Evolutionary conservation across 2,113 vertebrate species (phyloP).

Genomic region (Taxidea taxus): DNA sequence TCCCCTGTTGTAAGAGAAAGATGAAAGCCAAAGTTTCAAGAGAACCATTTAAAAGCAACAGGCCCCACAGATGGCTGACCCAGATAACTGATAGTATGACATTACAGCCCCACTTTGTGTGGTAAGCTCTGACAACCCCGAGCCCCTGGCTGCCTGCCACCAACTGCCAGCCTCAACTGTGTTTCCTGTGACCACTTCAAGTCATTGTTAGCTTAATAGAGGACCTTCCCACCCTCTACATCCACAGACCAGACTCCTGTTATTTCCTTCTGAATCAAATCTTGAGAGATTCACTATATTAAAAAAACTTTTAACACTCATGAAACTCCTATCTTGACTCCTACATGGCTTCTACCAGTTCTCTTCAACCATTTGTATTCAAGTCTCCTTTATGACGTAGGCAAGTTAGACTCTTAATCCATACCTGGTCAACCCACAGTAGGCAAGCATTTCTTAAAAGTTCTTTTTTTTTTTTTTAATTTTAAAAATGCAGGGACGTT

Average conservation of each 20-base stretch:
- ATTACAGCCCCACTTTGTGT: neutral
- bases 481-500: slow-evolving; percentile 27
- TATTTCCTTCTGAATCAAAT: slow-evolving; percentile 1
- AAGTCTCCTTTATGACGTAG: neutral
- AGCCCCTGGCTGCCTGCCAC: slow-evolving; percentile 11
- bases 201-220: neutral
- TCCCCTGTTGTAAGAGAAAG: slow-evolving; percentile 10
- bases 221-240: neutral
- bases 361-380: neutral
- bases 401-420: neutral
- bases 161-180: neutral
- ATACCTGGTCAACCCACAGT: neutral
- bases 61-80: slow-evolving; percentile 23
- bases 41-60: slow-evolving; percentile 50
- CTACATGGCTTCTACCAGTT: neutral
- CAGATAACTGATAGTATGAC: slow-evolving; percentile 25
- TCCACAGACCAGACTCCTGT: neutral
- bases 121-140: neutral
- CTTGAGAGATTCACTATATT: neutral
- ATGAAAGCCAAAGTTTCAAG: slow-evolving; percentile 26
- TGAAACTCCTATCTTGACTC: neutral
- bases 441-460: neutral
- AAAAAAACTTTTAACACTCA: neutral
- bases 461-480: neutral
- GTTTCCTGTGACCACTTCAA: neutral